Evolutionary conservation across 1,140 invertebrate genomes (phyloP).

Genomic region (Latrodectus geometricus): DNA sequence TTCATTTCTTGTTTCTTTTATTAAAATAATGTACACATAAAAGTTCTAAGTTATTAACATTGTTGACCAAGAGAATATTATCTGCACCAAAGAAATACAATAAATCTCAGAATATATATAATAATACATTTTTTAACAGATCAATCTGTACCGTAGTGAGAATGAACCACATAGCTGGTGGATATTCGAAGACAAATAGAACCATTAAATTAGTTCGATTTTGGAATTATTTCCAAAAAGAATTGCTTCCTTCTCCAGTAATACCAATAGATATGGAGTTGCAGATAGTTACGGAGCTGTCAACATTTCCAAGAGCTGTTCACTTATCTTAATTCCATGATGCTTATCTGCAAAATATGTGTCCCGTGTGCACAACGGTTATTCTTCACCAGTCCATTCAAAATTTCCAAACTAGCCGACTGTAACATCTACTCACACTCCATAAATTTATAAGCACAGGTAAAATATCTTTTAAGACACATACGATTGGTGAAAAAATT

Average conservation of each 20-base stretch:
- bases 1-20: not conserved
- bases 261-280: not conserved
- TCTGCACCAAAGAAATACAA: not conserved
- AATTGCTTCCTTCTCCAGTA: not conserved
- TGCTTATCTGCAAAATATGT: not conserved
- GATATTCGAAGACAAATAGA: not conserved
- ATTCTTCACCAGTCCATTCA: not conserved
- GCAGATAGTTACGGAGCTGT: not conserved
- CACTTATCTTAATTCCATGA: not conserved
- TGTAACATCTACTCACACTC: not conserved
- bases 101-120: not conserved
- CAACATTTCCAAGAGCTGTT: not conserved
- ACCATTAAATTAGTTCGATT: not conserved
- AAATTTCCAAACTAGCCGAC: not conserved
- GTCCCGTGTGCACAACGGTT: not conserved
- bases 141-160: not conserved
- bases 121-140: not conserved
- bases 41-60: not conserved
- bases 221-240: not conserved
- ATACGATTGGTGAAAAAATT: not conserved
- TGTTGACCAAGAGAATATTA: not conserved
- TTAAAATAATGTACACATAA: conserved; percentile 3
- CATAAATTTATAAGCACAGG: not conserved
- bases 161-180: not conserved
- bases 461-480: not conserved